Percentiles rank a stretch among this genome's conserved stretches.
phyloP scores from a whole-genome alignment of 2,888 invertebrate species.

The Tetrapedia diversipes region DNA sequence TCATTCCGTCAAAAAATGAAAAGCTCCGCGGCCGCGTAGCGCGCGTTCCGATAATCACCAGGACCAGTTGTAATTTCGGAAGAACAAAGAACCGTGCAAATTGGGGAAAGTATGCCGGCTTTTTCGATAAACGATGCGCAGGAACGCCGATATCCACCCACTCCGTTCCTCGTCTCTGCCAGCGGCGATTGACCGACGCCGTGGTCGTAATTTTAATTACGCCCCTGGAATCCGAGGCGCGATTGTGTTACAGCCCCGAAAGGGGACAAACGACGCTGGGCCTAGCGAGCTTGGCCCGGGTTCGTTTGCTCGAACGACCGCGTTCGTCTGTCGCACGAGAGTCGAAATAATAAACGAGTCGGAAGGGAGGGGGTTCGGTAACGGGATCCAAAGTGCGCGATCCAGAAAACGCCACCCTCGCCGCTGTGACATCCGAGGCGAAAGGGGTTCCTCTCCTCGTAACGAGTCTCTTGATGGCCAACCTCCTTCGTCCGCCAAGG shows the following conservation, averaged over 20 bases:
- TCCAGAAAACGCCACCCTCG: slow-evolving; percentile 59
- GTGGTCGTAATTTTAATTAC: slow-evolving; percentile 58
- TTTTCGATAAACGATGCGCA: slow-evolving; percentile 58
- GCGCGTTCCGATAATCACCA: slow-evolving; percentile 79
- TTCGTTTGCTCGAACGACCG: not conserved
- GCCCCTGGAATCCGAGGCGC: slow-evolving; percentile 48
- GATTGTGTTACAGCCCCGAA: slow-evolving; percentile 48
- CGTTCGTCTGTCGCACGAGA: slow-evolving; percentile 20
- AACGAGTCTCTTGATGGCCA: slow-evolving; percentile 63
- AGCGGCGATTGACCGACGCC: slow-evolving; percentile 47
- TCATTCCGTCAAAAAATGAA: slow-evolving; percentile 71
- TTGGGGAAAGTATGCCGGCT: slow-evolving; percentile 74
- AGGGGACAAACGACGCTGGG: not conserved
- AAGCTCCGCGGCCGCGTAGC: slow-evolving; percentile 79
- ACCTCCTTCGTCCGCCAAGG: slow-evolving; percentile 43
- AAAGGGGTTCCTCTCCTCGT: slow-evolving; percentile 67
- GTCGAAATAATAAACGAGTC: slow-evolving; percentile 70
- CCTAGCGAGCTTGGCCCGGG: not conserved
- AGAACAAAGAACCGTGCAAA: slow-evolving; percentile 77
- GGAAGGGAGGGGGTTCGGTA: slow-evolving; percentile 50
- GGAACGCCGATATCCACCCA: slow-evolving; percentile 39
- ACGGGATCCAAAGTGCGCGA: slow-evolving; percentile 64
- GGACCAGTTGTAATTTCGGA: slow-evolving; percentile 81
- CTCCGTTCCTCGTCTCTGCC: not conserved
- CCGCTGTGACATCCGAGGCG: slow-evolving; percentile 74